Percentiles rank a stretch among this genome's conserved stretches.
Conservation (phyloP, 2,797 vertebrate genomes). For the Macrochelys suwanniensis region DNA sequence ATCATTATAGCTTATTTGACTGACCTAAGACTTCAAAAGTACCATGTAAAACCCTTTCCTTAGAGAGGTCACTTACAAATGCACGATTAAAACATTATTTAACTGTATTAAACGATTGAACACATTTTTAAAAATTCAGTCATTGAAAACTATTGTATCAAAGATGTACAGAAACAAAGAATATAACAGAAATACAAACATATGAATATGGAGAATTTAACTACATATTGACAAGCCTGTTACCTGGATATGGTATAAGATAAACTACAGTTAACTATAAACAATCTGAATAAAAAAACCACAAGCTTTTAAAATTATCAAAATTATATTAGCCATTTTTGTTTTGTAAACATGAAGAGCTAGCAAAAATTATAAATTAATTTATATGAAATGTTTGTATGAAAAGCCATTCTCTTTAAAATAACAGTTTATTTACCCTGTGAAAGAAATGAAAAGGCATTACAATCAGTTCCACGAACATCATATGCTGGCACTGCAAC, state of each 20-base stretch:
- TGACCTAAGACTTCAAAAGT: conserved; percentile 28
- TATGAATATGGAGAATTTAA: not conserved
- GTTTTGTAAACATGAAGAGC: not conserved
- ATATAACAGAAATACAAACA: not conserved
- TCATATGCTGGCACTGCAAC: not conserved
- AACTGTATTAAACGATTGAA: conserved; percentile 30
- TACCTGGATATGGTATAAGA: not conserved
- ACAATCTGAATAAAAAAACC: not conserved
- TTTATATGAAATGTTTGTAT: not conserved
- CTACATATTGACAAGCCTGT: not conserved
- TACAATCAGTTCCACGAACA: not conserved
- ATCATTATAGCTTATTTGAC: conserved; percentile 12
- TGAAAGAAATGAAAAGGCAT: not conserved
- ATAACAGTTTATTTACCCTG: not conserved
- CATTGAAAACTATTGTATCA: conserved; percentile 7
- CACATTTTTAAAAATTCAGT: not conserved
- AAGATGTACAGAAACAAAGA: not conserved
- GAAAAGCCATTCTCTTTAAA: not conserved
- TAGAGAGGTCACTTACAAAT: conserved; percentile 22
- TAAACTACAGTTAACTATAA: not conserved
- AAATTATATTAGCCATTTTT: not conserved
- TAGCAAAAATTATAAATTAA: not conserved
- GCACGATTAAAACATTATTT: conserved; percentile 3
- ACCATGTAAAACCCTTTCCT: conserved; percentile 26
- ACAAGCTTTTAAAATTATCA: not conserved